Evolutionary conservation across 2,888 invertebrate species (phyloP).

Genomic region (Campoplex capitator): DNA sequence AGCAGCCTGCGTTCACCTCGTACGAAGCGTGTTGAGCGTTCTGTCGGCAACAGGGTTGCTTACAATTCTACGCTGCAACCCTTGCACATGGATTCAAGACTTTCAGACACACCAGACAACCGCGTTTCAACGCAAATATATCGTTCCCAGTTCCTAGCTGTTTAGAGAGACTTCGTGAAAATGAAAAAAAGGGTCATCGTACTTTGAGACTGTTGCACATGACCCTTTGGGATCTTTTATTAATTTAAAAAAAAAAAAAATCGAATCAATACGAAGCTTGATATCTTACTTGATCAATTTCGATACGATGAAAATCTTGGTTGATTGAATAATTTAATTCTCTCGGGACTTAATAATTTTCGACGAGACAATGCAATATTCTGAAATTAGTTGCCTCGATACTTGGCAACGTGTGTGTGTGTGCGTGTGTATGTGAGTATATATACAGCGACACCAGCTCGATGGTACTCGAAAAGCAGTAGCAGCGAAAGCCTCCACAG

Average conservation of each 20-base stretch:
- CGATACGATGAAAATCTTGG: background rate
- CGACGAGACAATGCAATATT: slow-evolving; percentile 17
- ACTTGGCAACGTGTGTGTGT: slow-evolving; percentile 64
- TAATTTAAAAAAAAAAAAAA: background rate
- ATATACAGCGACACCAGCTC: slow-evolving; percentile 73
- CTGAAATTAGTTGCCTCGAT: slow-evolving; percentile 81
- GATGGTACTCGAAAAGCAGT: slow-evolving; percentile 77
- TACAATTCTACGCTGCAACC: slow-evolving; percentile 36
- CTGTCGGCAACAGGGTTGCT: slow-evolving; percentile 60
- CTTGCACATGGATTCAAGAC: slow-evolving; percentile 51
- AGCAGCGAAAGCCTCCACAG: slow-evolving; percentile 71
- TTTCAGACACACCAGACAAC: slow-evolving; percentile 63
- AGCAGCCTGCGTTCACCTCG: slow-evolving; percentile 68
- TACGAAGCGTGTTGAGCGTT: slow-evolving; percentile 61
- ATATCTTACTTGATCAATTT: background rate
- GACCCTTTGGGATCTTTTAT: background rate
- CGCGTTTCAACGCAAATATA: slow-evolving; percentile 57
- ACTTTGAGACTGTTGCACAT: slow-evolving; percentile 53
- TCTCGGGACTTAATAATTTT: background rate
- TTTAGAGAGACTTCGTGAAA: slow-evolving; percentile 60
- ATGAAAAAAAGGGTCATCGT: slow-evolving; percentile 54
- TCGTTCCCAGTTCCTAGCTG: slow-evolving; percentile 18
- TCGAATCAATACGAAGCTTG: background rate
- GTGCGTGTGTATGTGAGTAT: slow-evolving; percentile 34
- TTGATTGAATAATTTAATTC: background rate